Evolutionary conservation across 2,113 vertebrate species (phyloP).

Genomic region (Otolemur garnettii): DNA sequence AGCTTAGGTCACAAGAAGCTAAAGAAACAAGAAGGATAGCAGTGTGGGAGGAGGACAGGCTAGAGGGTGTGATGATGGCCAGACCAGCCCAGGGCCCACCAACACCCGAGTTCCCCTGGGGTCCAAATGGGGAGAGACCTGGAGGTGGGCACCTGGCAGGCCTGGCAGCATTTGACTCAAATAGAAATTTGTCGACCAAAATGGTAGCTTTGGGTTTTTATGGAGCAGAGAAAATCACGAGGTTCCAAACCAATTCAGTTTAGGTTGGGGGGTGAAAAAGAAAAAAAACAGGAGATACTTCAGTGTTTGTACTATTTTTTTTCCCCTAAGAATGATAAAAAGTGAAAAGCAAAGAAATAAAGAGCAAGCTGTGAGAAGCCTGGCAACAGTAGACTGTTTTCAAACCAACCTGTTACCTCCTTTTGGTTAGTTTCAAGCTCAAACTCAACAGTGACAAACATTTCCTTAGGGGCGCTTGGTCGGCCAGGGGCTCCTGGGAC

Average conservation of each 20-base stretch:
- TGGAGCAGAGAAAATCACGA: conserved; percentile 53
- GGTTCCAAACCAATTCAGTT: conserved; percentile 72
- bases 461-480: conserved; percentile 90
- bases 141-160: background rate
- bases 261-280: conserved; percentile 62
- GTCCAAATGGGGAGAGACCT: conserved; percentile 20
- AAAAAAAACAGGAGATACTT: conserved; percentile 99
- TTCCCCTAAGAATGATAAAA: conserved; percentile 73
- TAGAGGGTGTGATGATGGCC: background rate
- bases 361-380: conserved; percentile 81
- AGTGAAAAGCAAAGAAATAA: conserved; percentile 81
- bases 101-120: conserved; percentile 10
- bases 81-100: background rate
- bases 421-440: conserved; percentile 95
- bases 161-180: conserved; percentile 66
- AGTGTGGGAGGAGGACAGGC: background rate
- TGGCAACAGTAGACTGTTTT: conserved; percentile 80
- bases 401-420: conserved; percentile 99
- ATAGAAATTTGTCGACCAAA: conserved; percentile 62
- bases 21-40: conserved; percentile 68
- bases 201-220: conserved; percentile 62
- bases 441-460: conserved; percentile 95
- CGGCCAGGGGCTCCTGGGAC: conserved; percentile 90
- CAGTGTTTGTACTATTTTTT: conserved; percentile 77
- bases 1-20: conserved; percentile 95